Evolutionary conservation across 2,888 invertebrate species (phyloP), one percentile per base, ranked within the genome.

Genomic region (Noctua janthina): DNA sequence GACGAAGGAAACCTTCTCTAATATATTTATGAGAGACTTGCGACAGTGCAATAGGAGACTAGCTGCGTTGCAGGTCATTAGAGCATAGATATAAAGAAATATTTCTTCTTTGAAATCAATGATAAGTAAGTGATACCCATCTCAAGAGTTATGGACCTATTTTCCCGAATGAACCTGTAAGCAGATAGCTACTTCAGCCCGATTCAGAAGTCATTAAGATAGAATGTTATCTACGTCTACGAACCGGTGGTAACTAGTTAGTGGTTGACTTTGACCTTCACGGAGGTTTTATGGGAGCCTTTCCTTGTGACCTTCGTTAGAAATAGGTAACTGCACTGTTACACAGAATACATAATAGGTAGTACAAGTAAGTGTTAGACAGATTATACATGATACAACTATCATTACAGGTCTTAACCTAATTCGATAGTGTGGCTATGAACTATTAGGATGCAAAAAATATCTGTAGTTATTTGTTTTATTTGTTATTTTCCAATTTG

Each of bases 201-300:
- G 2, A 51, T 35, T 46, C n/a, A 39, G 39, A 54, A 73, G 1
- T 20, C 29, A 17, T 67, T 70, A 59, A 3, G n/a, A 29, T 71
- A 74, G 8, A n/a, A 68, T 59, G 23, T 15, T 39, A 59, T 43
- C 39, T 56, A 39, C 59, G 56, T 35, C 59, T 64, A 29, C 54
- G 15, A 49, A 67, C 43, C 7, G 43, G 7, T 7, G 7, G 10
- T 13, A 23, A 56, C 15, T 20, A 83, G 66, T 70, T 78, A 69
- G 68, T 79, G 70, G 70, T 76, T 74, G 79, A 78, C 85, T 76
- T 77, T 79, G 79, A 76, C 88, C 88, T 88, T 85, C 73, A 78
- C 56, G 56, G 49, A 75, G 35, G 68, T 74, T 69, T 76, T 17
- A 71, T 43, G 66, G 39, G 68, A 76, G 43, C 66, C 76, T 79